Evolutionary conservation across 2,888 invertebrate genomes (phyloP).

Genomic region (Rhopalosiphum nymphaeae): DNA sequence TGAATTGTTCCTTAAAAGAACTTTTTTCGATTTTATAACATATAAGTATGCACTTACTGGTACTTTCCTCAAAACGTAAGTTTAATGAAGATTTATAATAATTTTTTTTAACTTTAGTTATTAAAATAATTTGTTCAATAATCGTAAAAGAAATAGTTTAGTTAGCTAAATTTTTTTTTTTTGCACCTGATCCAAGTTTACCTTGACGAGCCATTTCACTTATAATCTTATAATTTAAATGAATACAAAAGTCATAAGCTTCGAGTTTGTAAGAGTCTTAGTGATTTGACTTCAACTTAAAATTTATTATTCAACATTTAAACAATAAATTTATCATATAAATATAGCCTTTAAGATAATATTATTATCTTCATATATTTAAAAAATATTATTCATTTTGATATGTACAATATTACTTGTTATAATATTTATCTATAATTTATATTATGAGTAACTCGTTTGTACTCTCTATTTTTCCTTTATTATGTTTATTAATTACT

Average conservation of each 20-base stretch:
- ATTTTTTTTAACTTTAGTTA: not conserved
- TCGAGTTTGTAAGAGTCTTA: not conserved
- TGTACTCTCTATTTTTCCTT: not conserved
- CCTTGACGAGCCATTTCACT: not conserved
- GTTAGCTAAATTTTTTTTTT: not conserved
- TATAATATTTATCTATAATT: not conserved
- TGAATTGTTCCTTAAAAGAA: not conserved
- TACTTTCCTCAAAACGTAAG: not conserved
- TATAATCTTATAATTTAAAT: not conserved
- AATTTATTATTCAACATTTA: too few species aligned
- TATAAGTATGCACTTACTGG: not conserved
- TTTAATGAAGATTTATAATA: not conserved
- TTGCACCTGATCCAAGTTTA: not conserved
- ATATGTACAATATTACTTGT: not conserved
- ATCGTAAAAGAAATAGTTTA: not conserved
- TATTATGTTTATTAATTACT: too few species aligned
- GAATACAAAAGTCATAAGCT: not conserved
- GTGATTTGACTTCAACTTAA: not conserved
- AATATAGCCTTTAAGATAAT: not conserved
- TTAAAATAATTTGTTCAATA: not conserved
- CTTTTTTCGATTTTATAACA: not conserved
- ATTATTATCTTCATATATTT: too few species aligned
- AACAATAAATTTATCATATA: not conserved
- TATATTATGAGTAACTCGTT: not conserved
- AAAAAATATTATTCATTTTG: not conserved